A percentile compares a stretch with the other conserved stretches of the same genome.
Evolutionary conservation across 1,140 invertebrate genomes (phyloP).

Genomic region (Drosophila baimaii): DNA sequence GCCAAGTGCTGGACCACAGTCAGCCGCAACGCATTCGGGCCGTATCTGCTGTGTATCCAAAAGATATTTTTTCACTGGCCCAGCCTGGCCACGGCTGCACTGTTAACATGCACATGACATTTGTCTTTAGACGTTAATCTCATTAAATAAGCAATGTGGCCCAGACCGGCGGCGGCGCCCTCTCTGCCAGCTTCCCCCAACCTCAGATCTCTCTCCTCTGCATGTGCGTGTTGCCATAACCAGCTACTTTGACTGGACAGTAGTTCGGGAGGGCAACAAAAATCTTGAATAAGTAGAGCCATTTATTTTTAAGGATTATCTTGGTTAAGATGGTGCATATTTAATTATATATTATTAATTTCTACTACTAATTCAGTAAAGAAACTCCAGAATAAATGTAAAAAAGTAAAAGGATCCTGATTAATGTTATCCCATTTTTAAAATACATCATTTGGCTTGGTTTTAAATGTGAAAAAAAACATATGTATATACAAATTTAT

Average conservation of each 20-base stretch:
- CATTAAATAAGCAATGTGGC: constrained; percentile 82
- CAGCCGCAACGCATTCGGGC: constrained; percentile 21
- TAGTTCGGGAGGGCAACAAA: constrained; percentile 5
- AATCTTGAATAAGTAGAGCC: neutral
- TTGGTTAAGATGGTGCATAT: no score
- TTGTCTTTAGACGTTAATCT: constrained; percentile 84
- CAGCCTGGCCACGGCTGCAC: constrained; percentile 7
- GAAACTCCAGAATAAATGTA: no score
- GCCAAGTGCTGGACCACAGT: constrained; percentile 57
- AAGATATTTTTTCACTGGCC: constrained; percentile 60
- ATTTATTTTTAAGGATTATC: neutral
- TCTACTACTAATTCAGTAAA: no score
- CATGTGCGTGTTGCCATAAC: constrained; percentile 33
- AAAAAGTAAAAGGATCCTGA: no score
- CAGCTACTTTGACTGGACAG: constrained; percentile 40
- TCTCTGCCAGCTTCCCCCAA: constrained; percentile 29
- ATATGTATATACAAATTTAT: no score
- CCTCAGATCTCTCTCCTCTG: constrained; percentile 1
- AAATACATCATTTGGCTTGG: no score
- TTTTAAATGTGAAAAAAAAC: no score
- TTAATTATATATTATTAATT: no score
- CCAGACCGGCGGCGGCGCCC: constrained; percentile 25
- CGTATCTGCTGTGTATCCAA: constrained; percentile 39
- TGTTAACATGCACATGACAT: constrained; percentile 82
- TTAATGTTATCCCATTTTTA: no score